These are phyloP conservation scores for Ictidomys tridecemlineatus DNA, from an alignment of 2,113 vertebrate species.

Conservation along the genomic window DNA sequence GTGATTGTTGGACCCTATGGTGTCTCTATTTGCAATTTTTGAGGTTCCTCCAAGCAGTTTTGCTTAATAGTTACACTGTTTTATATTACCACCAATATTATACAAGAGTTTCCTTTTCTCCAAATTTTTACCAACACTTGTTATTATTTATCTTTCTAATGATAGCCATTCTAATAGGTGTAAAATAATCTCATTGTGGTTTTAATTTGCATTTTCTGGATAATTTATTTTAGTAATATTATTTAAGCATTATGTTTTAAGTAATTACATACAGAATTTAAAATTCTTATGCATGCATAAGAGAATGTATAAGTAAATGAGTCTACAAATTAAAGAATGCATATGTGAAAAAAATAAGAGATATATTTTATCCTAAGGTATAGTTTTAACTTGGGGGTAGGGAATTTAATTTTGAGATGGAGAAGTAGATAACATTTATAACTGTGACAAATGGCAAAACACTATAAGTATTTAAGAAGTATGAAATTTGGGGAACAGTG, in stretches of 20 bases:
- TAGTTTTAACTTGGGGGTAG: conserved; percentile 15
- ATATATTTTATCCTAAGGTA: neutral
- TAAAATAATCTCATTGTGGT: neutral
- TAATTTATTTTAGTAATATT: conserved; percentile 26
- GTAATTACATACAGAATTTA: neutral
- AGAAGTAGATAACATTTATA: neutral
- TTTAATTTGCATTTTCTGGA: neutral
- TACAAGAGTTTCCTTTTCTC: neutral
- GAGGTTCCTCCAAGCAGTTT: neutral
- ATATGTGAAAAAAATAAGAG: neutral
- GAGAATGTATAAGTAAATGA: neutral
- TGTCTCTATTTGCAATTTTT: neutral
- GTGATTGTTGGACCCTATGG: neutral
- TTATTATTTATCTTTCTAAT: neutral
- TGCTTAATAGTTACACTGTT: neutral
- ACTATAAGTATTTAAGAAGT: neutral
- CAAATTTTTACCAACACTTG: neutral
- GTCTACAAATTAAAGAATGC: neutral
- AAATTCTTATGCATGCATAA: neutral
- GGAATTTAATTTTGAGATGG: neutral
- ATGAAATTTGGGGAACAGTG: neutral
- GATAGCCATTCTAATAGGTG: neutral
- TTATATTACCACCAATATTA: neutral
- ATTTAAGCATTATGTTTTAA: neutral
- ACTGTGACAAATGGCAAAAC: neutral